phyloP scores from a whole-genome alignment of 2,797 vertebrate genomes.

The Megaceryle alcyon region DNA sequence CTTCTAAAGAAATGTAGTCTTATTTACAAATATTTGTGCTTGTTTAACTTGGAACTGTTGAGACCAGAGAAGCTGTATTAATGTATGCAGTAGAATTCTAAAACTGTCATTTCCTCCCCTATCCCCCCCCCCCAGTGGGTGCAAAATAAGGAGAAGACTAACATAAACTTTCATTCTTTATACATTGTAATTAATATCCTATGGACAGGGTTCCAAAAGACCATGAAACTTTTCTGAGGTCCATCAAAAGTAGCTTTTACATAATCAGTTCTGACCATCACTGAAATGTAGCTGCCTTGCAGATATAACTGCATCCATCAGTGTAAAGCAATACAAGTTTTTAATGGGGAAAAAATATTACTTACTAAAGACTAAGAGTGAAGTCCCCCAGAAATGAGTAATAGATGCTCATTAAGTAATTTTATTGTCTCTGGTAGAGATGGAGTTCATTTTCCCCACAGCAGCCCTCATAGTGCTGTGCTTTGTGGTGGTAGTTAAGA shows the following conservation, averaged over 20 bases:
- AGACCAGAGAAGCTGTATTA: neutral
- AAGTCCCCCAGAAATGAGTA: neutral
- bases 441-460: neutral
- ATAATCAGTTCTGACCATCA: neutral
- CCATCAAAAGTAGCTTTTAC: neutral
- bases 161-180: neutral
- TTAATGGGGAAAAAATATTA: neutral
- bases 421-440: neutral
- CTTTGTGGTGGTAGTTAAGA: neutral
- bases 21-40: neutral
- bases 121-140: neutral
- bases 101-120: neutral
- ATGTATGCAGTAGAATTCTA: neutral
- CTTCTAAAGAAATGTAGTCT: neutral
- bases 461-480: neutral
- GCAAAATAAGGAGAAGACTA: neutral
- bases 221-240: neutral
- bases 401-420: neutral
- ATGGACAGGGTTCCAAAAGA: neutral
- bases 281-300: neutral
- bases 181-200: neutral
- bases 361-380: neutral
- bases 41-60: neutral
- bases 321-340: neutral
- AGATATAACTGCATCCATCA: neutral